Conservation (phyloP, 2,888 invertebrate genomes). For the Sylvicola cinctus region DNA sequence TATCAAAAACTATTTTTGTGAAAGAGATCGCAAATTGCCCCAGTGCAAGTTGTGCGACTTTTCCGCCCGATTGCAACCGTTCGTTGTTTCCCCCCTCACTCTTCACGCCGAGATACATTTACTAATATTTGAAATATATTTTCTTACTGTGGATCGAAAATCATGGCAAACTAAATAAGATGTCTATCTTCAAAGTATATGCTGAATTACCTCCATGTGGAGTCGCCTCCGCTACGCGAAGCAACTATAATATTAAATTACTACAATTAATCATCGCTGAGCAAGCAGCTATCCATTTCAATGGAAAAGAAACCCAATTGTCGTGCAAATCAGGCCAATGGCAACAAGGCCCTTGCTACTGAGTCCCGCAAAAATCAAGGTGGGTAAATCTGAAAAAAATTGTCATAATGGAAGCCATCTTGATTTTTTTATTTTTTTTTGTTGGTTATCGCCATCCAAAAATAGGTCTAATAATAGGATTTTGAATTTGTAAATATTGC, state of each 20-base stretch:
- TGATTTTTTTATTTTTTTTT: slow-evolving; percentile 3
- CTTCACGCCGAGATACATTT: no score
- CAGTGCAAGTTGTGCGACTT: neutral
- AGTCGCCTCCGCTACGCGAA: slow-evolving; percentile 16
- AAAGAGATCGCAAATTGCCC: neutral
- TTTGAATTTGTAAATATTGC: neutral
- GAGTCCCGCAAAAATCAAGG: slow-evolving; percentile 57
- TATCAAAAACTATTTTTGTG: no score
- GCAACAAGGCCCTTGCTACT: slow-evolving; percentile 47
- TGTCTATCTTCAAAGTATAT: slow-evolving; percentile 21
- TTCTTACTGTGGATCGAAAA: slow-evolving; percentile 11
- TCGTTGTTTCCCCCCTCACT: neutral
- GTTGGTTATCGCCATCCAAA: neutral
- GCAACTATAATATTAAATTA: slow-evolving; percentile 8
- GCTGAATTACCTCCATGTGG: slow-evolving; percentile 22
- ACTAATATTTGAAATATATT: no score
- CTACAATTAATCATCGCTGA: neutral
- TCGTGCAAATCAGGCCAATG: slow-evolving; percentile 39
- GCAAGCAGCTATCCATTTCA: slow-evolving; percentile 12
- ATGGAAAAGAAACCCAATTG: slow-evolving; percentile 62
- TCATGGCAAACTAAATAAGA: slow-evolving; percentile 25
- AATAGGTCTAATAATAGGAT: neutral
- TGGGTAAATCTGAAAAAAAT: slow-evolving; percentile 18
- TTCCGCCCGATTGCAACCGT: neutral
- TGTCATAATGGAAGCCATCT: slow-evolving; percentile 5